These are phyloP conservation scores for Drosophila paranaensis DNA, from an alignment of 2,888 invertebrate species.

Conservation along the genomic window DNA sequence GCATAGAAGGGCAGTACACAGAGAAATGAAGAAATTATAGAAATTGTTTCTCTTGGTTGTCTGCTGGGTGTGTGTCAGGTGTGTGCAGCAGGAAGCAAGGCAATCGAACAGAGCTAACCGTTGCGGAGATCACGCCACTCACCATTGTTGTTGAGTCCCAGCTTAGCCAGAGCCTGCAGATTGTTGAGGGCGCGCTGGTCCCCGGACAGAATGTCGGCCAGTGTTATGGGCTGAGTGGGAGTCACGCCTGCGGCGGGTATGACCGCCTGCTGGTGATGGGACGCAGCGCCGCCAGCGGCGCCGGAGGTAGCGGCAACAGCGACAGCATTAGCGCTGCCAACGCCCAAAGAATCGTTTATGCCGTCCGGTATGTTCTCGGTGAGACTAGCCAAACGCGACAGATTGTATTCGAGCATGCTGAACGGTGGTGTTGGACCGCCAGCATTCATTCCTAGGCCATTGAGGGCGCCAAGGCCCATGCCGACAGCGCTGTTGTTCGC, in stretches of 20 bases:
- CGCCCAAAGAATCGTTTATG: constrained; percentile 83
- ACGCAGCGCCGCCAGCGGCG: constrained; percentile 27
- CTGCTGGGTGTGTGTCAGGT: not conserved
- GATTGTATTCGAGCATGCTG: constrained; percentile 94
- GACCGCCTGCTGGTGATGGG: constrained; percentile 74
- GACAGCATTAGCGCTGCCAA: constrained; percentile 35
- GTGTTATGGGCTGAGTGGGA: constrained; percentile 88
- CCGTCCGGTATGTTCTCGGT: constrained; percentile 88
- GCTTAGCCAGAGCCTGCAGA: constrained; percentile 94
- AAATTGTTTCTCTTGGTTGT: not conserved
- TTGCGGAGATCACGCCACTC: constrained; percentile 69
- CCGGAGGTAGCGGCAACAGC: constrained; percentile 40
- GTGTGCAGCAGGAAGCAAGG: constrained; percentile 11
- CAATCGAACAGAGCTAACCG: not conserved
- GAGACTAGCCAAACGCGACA: constrained; percentile 92
- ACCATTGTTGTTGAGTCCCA: constrained; percentile 90
- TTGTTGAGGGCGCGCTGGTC: constrained; percentile 93
- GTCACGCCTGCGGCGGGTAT: constrained; percentile 86
- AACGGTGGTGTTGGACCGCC: constrained; percentile 85
- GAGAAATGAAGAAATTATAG: not conserved
- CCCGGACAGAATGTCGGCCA: constrained; percentile 91
- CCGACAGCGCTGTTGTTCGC: constrained; percentile 60
- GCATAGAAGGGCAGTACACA: not conserved
- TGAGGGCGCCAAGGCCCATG: constrained; percentile 47
- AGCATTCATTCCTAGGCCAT: constrained; percentile 68